Conservation (phyloP, 2,797 vertebrate species). For the Macrochelys suwanniensis region DNA sequence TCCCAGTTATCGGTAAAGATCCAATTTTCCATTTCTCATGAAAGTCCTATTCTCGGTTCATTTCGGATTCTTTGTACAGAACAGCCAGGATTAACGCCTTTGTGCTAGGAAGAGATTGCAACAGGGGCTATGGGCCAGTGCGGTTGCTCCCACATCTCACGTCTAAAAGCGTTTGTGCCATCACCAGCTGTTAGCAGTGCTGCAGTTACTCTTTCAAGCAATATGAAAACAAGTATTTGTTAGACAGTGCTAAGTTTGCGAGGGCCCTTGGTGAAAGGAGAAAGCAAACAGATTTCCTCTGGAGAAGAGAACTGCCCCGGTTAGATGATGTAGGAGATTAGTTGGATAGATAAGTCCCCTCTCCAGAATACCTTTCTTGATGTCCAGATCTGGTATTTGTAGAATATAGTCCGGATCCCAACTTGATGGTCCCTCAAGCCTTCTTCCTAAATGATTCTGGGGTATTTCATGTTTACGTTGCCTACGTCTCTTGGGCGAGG, state of each 20-base stretch:
- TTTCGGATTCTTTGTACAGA: slow-evolving; percentile 30
- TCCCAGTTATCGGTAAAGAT: background rate
- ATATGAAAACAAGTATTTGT: slow-evolving; percentile 48
- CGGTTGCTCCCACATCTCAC: background rate
- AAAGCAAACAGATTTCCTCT: slow-evolving; percentile 1
- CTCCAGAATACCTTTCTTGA: slow-evolving; percentile 89
- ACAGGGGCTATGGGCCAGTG: background rate
- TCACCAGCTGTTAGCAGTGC: slow-evolving; percentile 46
- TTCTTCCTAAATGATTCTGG: slow-evolving; percentile 62
- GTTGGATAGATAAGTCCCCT: background rate
- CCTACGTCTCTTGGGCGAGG: slow-evolving; percentile 78
- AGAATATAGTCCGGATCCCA: slow-evolving; percentile 68
- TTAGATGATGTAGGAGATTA: rapidly evolving
- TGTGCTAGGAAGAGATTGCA: slow-evolving; percentile 12
- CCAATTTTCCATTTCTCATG: background rate
- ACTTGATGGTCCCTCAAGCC: slow-evolving; percentile 49
- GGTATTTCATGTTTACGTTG: slow-evolving; percentile 64
- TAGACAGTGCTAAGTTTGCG: slow-evolving; percentile 43
- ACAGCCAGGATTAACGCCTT: slow-evolving; percentile 17
- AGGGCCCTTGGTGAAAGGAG: slow-evolving; percentile 25
- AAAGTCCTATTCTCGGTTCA: background rate
- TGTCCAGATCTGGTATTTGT: slow-evolving; percentile 87
- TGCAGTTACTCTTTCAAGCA: background rate
- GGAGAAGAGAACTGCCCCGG: slow-evolving; percentile 6
- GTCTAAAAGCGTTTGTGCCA: slow-evolving; percentile 29